These are phyloP conservation scores for Taxidea taxus DNA, from an alignment of 2,113 vertebrate species.

Conservation along the genomic window DNA sequence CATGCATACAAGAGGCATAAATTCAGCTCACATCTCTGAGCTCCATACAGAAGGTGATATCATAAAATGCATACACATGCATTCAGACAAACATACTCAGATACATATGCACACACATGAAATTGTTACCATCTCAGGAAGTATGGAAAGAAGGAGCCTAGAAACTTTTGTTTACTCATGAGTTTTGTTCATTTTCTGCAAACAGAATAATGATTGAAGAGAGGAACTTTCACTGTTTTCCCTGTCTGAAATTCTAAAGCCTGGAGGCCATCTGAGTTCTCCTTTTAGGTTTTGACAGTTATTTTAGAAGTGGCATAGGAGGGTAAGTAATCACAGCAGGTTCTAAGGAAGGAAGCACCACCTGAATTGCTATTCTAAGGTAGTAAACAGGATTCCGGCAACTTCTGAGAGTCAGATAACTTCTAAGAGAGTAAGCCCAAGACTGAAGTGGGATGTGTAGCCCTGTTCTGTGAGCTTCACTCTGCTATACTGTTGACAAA, in stretches of 20 bases:
- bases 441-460: not conserved
- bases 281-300: constrained; percentile 44
- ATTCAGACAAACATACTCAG: not conserved
- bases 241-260: constrained; percentile 28
- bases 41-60: not conserved
- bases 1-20: not conserved
- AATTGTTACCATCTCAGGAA: not conserved
- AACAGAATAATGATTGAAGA: constrained; percentile 29
- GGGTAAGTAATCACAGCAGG: not conserved
- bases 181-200: constrained; percentile 38
- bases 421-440: not conserved
- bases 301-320: not conserved
- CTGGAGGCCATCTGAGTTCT: not conserved
- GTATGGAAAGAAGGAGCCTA: not conserved
- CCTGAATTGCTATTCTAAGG: constrained; percentile 21
- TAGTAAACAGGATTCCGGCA: not conserved
- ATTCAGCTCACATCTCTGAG: not conserved
- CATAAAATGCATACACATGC: not conserved
- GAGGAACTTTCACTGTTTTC: not conserved
- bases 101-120: not conserved
- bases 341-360: not conserved
- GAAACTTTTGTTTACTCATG: constrained; percentile 12
- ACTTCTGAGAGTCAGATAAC: not conserved
- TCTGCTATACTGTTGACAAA: not conserved
- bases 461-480: not conserved